A percentile compares a stretch with the other conserved stretches of the same genome.
These are phyloP conservation scores for Bombyx huttoni DNA, from an alignment of 2,888 invertebrate species.

Conservation along the genomic window DNA sequence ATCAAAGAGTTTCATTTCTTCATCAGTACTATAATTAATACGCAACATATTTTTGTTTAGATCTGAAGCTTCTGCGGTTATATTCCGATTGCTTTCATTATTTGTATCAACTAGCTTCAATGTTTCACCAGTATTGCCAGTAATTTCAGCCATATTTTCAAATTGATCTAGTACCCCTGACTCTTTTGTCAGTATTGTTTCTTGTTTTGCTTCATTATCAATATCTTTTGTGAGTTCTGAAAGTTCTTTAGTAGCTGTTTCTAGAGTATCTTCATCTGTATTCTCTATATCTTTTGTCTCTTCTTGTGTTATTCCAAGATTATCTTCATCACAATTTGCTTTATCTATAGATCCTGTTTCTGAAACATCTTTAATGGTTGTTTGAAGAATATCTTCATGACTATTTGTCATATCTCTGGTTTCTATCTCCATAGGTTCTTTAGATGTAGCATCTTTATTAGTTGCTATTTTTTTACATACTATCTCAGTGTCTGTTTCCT, in stretches of 20 bases:
- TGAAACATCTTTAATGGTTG: not conserved
- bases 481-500: not conserved
- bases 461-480: slow-evolving; percentile 2
- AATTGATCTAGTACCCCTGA: not conserved
- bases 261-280: slow-evolving; percentile 5
- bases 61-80: too few species aligned
- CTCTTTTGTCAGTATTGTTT: not conserved
- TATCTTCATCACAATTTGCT: not conserved
- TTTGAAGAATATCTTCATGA: not conserved
- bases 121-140: too few species aligned
- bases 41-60: too few species aligned
- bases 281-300: not conserved
- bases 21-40: too few species aligned
- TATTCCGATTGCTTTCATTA: too few species aligned
- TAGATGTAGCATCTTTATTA: slow-evolving; percentile 1
- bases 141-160: not conserved
- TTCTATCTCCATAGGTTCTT: not conserved
- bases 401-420: not conserved
- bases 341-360: not conserved
- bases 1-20: too few species aligned
- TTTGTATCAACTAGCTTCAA: too few species aligned
- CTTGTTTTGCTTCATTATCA: not conserved
- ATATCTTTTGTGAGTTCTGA: slow-evolving; percentile 7
- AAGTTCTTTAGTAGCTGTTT: slow-evolving; percentile 4
- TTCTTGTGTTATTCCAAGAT: not conserved